Evolutionary conservation across 2,113 vertebrate genomes (phyloP).

Genomic region (Anguilla rostrata): DNA sequence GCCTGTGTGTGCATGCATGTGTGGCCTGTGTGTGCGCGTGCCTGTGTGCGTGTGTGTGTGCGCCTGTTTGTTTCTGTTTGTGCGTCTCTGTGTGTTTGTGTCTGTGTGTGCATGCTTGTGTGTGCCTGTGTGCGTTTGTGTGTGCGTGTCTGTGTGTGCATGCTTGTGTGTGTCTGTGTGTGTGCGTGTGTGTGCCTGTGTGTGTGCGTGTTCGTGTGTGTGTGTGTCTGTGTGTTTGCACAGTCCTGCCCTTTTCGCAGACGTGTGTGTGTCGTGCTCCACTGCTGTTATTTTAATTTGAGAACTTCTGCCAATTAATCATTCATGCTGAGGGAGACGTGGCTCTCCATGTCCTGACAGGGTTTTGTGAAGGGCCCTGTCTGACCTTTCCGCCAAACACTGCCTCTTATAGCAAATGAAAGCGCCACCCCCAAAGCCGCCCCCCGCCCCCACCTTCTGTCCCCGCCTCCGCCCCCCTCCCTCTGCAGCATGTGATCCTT

Average conservation of each 20-base stretch:
- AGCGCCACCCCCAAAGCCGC: too few relatives aligned
- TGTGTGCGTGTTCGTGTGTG: too few relatives aligned
- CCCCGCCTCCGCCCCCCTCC: too few relatives aligned
- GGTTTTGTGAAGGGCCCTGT: background rate
- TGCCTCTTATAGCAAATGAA: background rate
- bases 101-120: too few relatives aligned
- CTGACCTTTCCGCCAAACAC: background rate
- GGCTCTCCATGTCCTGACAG: background rate
- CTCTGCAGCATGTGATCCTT: background rate
- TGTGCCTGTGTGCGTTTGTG: too few relatives aligned
- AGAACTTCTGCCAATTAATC: slow-evolving; percentile 20
- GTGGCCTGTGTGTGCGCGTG: background rate
- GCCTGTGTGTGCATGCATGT: background rate
- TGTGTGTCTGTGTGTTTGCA: background rate
- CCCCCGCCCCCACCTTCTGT: too few relatives aligned
- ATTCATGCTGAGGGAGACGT: slow-evolving; percentile 5
- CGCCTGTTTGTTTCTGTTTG: background rate
- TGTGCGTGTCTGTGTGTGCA: too few relatives aligned
- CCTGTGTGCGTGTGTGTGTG: background rate
- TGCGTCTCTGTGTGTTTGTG: too few relatives aligned
- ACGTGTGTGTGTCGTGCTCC: background rate
- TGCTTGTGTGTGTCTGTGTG: too few relatives aligned
- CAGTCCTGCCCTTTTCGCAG: background rate
- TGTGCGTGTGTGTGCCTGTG: too few relatives aligned
- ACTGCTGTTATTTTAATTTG: slow-evolving; percentile 16